Percentiles rank a stretch among this genome's conserved stretches.
Conservation (phyloP, 1,140 invertebrate species). For the Monomorium pharaonis region DNA sequence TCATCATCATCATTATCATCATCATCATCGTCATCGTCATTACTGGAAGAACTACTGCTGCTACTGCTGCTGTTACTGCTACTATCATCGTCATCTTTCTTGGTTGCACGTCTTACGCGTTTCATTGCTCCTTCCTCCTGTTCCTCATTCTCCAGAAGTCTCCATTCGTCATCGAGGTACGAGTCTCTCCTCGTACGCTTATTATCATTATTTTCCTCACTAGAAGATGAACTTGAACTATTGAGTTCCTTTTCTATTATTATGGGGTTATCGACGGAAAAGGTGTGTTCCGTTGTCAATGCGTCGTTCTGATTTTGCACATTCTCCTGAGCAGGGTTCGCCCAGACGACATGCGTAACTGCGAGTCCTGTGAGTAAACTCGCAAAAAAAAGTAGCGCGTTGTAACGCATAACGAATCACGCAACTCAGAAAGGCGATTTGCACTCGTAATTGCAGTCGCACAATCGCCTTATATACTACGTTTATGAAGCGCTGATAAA, state of each 20-base stretch:
- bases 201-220: slow-evolving; percentile 4
- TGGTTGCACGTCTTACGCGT: slow-evolving; percentile 20
- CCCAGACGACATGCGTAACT: neutral
- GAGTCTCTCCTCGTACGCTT: neutral
- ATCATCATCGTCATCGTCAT: slow-evolving; percentile 50
- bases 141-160: neutral
- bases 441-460: neutral
- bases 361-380: neutral
- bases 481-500: slow-evolving; percentile 26
- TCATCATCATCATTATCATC: slow-evolving; percentile 20
- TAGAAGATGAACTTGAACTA: slow-evolving; percentile 12
- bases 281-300: no score
- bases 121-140: neutral
- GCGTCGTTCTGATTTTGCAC: neutral
- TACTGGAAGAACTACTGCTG: slow-evolving; percentile 65
- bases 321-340: neutral
- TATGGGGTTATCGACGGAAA: no score
- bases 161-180: neutral
- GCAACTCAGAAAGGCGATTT: neutral
- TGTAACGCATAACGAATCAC: slow-evolving; percentile 7
- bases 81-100: slow-evolving; percentile 34
- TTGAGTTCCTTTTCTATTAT: neutral
- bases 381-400: neutral
- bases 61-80: slow-evolving; percentile 62
- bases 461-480: slow-evolving; percentile 31